Evolutionary conservation across 2,888 invertebrate species (phyloP).

Genomic region (Melangyna quadrimaculata): DNA sequence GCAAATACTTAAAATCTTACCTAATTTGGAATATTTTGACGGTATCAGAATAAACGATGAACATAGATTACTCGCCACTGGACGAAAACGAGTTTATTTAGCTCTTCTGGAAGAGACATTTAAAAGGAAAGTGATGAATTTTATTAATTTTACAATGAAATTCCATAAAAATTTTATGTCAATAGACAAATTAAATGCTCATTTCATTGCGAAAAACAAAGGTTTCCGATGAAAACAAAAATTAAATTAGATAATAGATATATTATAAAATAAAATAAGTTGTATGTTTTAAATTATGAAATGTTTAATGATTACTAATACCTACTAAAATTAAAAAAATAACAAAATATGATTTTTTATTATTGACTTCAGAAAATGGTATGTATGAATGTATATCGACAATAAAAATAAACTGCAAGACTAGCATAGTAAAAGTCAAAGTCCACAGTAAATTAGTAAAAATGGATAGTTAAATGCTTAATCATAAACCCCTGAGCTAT

Average conservation of each 20-base stretch:
- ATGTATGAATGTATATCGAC: too few species aligned
- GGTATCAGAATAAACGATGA: slow-evolving; percentile 62
- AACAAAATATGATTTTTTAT: not conserved
- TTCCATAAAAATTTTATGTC: slow-evolving; percentile 57
- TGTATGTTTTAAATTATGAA: slow-evolving; percentile 9
- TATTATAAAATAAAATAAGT: not conserved
- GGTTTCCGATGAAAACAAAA: not conserved
- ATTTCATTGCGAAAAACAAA: slow-evolving; percentile 9
- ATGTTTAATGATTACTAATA: not conserved
- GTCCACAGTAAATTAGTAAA: too few species aligned
- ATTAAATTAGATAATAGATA: not conserved
- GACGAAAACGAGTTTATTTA: slow-evolving; percentile 22
- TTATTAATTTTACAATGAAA: slow-evolving; percentile 49
- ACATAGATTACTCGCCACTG: slow-evolving; percentile 23
- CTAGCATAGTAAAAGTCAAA: too few species aligned
- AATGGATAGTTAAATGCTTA: too few species aligned
- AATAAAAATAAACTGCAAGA: too few species aligned
- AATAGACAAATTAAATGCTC: slow-evolving; percentile 45
- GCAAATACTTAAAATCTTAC: slow-evolving; percentile 71
- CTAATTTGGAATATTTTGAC: slow-evolving; percentile 73
- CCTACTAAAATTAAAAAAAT: not conserved
- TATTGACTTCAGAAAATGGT: not conserved
- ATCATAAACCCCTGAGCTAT: too few species aligned
- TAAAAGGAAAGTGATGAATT: slow-evolving; percentile 49
- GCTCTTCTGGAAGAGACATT: slow-evolving; percentile 55